Conservation (phyloP, 2,797 vertebrate species). For the Catostomus latipinnis region DNA sequence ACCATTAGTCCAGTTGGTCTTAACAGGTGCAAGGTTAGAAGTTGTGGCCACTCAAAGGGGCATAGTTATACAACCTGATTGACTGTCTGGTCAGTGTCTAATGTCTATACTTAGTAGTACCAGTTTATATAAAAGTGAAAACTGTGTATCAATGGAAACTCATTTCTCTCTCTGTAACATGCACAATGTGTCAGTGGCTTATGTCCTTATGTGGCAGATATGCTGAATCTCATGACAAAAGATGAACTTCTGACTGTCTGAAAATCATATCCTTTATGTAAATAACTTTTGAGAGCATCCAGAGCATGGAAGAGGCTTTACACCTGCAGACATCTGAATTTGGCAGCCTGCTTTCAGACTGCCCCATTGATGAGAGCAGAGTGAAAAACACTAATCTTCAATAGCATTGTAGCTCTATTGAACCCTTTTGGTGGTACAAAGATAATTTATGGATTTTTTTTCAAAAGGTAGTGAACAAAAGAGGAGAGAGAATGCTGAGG, state of each 20-base stretch:
- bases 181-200: background rate
- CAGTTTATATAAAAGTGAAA: no score
- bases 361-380: conserved; percentile 4
- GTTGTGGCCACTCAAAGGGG: no score
- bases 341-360: conserved; percentile 10
- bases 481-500: conserved; percentile 22
- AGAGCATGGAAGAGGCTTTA: conserved; percentile 29
- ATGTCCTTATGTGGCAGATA: conserved; percentile 15
- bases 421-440: conserved; percentile 22
- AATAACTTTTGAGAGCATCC: conserved; percentile 7
- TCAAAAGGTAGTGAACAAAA: conserved; percentile 59
- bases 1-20: no score
- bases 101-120: no score
- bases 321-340: conserved; percentile 14
- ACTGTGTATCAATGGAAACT: no score
- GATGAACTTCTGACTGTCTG: conserved; percentile 43
- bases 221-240: conserved; percentile 39
- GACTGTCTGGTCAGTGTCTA: no score
- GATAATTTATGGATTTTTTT: conserved; percentile 57
- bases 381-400: conserved; percentile 57
- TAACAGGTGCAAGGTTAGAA: no score
- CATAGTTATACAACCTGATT: no score
- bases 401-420: conserved; percentile 56
- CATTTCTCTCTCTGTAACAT: no score
- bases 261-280: conserved; percentile 24